Evolutionary conservation across 2,888 invertebrate species (phyloP), one percentile per base, ranked within the genome.

Genomic region (Coremacera marginata): DNA sequence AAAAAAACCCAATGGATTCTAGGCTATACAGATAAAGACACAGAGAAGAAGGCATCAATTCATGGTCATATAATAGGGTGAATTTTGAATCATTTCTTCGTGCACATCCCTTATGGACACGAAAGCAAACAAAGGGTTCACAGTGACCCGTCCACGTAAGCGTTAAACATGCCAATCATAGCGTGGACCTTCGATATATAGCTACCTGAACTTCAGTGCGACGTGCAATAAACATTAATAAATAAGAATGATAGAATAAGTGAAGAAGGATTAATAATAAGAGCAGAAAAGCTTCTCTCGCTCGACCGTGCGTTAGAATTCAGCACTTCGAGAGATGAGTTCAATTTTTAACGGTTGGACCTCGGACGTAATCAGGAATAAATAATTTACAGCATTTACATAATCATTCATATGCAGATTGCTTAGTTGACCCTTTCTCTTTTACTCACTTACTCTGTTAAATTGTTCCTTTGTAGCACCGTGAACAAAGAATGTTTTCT

Each of bases 61-160:
- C 27, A 5, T 60, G n/a, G n/a, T 5, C 27, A 27, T 7, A 60
- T 60, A 31, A 27, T 22, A 27, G 34, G n/a, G 31, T 4, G 34
- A 11, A 34, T 63, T 63, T 3, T 34, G 37, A 44, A 44, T 49
- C 44, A 44, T 44, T 2, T 7, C 7, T 14, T 11, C 44, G 3
- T 44, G 44, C 14, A 44, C 44, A 44, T 19, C 68, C 51, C 51
- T 68, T 22, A 51, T 51, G n/a, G 14, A 49, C 19, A 14, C 49
- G 25, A 51, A n/a, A 7, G 2, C 51, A 49, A 49, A 68, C 49
- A 68, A 68, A 68, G 51, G 51, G 68, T 14, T 68, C 25, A 49
- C 63, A 34, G 34, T 63, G 62, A 62, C 62, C 63, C 63, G n/a
- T 62, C 62, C 11, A 25, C 19, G 27, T 8, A 60, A 22, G 60